These are phyloP conservation scores for Triops cancriformis DNA, from an alignment of 1,140 invertebrate genomes.

Conservation along the genomic window DNA sequence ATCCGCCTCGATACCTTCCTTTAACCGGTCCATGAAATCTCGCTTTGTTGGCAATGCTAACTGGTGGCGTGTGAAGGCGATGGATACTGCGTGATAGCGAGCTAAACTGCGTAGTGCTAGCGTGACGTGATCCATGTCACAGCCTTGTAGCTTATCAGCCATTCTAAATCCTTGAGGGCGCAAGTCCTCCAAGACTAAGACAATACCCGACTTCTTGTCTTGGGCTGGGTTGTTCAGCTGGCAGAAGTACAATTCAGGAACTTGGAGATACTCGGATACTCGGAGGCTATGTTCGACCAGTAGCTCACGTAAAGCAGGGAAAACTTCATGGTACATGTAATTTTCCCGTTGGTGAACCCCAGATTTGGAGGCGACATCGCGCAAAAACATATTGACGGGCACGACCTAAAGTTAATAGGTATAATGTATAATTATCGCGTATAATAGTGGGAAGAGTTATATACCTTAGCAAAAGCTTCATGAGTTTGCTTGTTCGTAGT, in stretches of 20 bases:
- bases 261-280: background rate
- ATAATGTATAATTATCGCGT: background rate
- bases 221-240: background rate
- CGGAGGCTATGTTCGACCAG: background rate
- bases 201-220: conserved; percentile 16
- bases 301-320: background rate
- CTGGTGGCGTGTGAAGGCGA: background rate
- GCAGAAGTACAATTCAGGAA: background rate
- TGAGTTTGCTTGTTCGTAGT: background rate
- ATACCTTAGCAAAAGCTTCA: background rate
- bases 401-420: background rate
- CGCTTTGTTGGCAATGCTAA: background rate
- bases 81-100: conserved; percentile 21
- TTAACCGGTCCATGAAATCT: background rate
- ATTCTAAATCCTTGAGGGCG: conserved; percentile 14
- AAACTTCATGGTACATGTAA: background rate
- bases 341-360: background rate
- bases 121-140: conserved; percentile 25
- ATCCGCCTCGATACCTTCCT: background rate
- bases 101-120: conserved; percentile 18
- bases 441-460: background rate
- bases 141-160: conserved; percentile 25
- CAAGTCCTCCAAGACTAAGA: conserved; percentile 25
- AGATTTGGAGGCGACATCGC: background rate
- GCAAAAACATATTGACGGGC: background rate